Base-by-base conservation (phyloP, 2,888 invertebrate species). In the Andricus quercusramuli region DNA sequence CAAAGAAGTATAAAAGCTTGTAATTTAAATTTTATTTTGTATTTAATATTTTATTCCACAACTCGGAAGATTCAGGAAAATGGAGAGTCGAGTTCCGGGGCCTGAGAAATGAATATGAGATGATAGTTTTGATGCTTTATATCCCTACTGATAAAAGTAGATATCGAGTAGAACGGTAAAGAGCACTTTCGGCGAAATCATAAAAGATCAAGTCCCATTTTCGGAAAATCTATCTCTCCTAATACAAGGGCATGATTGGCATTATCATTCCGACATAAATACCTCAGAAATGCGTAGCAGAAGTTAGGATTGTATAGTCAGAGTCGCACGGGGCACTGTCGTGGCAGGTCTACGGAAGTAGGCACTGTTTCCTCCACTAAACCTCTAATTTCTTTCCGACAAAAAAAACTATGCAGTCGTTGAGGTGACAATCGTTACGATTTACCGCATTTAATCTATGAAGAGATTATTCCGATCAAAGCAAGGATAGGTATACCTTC, bases 261-360 rank as follows among this genome's bases (percentile, higher is more conserved):
- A 91, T 92, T 89, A 92, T 92, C 92, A 92, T 92, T 92, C 92
- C 91, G 90, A 90, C 87, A 92, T 92, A 92, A 92, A 92, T 92
- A 92, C 92, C 92, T 92, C 92, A 90, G 89, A 90, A 91, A 91
- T 92, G 91, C 90, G 92, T 92, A 90, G 92, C 91, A 90, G 92
- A 92, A 92, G 92, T 89, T 92, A 92, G 91, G 92, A 91, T 91
- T 91, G 91, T 91, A 92, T 92, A 91, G 91, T 92, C 91, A 91
- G 89, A 91, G 92, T 91, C 91, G 91, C 92, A 90, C 91, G 90
- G 91, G 91, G 90, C 92, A 92, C 92, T 92, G 92, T 90, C 90
- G 92, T 91, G 89, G 92, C 92, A 91, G 92, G 90, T 92, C 90
- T 92, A 92, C 88, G 91, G 91, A 90, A 91, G 92, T 91, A 91